Evolutionary conservation across 2,113 vertebrate genomes (phyloP).

Genomic region (Daubentonia madagascariensis): DNA sequence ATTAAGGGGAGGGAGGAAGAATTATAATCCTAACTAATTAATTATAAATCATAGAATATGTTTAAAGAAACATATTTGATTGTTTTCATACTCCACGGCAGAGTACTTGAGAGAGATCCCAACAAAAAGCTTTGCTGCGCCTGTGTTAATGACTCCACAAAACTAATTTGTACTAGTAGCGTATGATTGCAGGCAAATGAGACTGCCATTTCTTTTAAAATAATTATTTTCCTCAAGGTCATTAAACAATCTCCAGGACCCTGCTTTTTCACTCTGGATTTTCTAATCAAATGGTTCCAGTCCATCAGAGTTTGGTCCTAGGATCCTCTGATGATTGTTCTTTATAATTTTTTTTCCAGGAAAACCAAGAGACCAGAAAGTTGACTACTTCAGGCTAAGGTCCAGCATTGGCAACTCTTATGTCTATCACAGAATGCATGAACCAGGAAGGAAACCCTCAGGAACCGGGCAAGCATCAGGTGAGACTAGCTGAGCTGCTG

Average conservation of each 20-base stretch:
- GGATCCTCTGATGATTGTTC: background rate
- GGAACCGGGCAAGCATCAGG: background rate
- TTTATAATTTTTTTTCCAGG: background rate
- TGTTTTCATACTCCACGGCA: background rate
- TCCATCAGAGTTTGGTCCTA: background rate
- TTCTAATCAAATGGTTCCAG: background rate
- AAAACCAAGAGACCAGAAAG: background rate
- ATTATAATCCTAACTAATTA: background rate
- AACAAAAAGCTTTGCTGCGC: fast-evolving
- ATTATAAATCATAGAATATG: background rate
- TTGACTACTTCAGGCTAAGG: background rate
- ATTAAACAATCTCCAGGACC: background rate
- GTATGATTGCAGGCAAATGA: background rate
- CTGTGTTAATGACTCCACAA: background rate
- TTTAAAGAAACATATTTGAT: background rate
- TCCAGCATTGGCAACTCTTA: background rate
- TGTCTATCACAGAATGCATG: too few relatives aligned
- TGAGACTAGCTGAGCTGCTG: background rate
- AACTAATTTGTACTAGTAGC: background rate
- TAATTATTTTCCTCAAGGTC: background rate
- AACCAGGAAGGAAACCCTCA: background rate
- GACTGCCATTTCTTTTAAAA: background rate
- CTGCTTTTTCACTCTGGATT: background rate
- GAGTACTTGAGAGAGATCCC: background rate
- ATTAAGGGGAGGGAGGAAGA: background rate